These are phyloP conservation scores for Zaprionus davidi DNA, from an alignment of 1,140 invertebrate genomes.

Conservation along the genomic window DNA sequence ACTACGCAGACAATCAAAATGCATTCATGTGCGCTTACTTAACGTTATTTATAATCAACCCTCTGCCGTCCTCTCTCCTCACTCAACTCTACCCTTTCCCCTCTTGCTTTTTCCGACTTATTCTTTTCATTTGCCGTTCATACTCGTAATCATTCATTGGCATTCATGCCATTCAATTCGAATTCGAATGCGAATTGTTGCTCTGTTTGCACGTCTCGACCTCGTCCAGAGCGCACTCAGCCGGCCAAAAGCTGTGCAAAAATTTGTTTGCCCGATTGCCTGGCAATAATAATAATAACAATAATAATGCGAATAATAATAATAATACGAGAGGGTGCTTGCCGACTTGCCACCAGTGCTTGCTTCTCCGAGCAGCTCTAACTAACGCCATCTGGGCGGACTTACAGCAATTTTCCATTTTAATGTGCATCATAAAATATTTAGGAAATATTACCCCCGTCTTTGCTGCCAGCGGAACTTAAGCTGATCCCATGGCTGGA, in stretches of 20 bases:
- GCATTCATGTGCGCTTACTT: constrained; percentile 80
- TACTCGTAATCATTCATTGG: constrained; percentile 42
- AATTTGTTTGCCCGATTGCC: constrained; percentile 35
- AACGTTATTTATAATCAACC: constrained; percentile 78
- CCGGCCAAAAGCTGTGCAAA: constrained; percentile 9
- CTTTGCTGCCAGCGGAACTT: constrained; percentile 4
- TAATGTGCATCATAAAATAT: constrained; percentile 44
- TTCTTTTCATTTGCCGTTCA: constrained; percentile 28
- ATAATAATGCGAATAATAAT: constrained; percentile 32
- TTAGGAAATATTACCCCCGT: constrained; percentile 20
- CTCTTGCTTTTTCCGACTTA: too few relatives aligned
- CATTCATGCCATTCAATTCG: constrained; percentile 63
- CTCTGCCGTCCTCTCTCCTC: background rate
- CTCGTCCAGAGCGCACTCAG: background rate
- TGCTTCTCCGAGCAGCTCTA: background rate
- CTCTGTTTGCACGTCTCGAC: constrained; percentile 3
- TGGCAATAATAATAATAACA: constrained; percentile 35
- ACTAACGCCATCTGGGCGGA: constrained; percentile 29
- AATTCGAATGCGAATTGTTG: constrained; percentile 53
- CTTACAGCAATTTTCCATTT: constrained; percentile 40
- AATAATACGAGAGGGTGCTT: constrained; percentile 12
- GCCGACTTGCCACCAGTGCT: background rate
- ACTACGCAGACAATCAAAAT: constrained; percentile 80
- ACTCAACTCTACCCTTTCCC: background rate
- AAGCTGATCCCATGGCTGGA: constrained; percentile 9